A percentile compares a stretch with the other conserved stretches of the same genome.
These are phyloP conservation scores for Sebastes variabilis DNA, from an alignment of 2,797 vertebrate genomes.

Conservation along the genomic window DNA sequence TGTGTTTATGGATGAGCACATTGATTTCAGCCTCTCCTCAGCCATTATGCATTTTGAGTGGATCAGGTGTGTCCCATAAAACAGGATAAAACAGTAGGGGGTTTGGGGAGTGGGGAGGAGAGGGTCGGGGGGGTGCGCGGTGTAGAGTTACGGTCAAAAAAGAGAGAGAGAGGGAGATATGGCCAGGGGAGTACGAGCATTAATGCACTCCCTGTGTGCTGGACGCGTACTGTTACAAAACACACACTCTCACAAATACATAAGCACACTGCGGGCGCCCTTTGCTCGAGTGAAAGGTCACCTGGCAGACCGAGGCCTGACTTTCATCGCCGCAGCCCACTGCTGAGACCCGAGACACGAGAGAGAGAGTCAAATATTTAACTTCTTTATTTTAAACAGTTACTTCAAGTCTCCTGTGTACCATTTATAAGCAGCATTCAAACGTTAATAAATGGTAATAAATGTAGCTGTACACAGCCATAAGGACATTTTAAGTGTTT, in stretches of 20 bases:
- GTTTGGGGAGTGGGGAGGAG: conserved; percentile 29
- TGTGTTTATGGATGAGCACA: conserved; percentile 46
- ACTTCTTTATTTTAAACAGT: neutral
- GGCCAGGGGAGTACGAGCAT: conserved; percentile 61
- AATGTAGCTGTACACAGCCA: neutral
- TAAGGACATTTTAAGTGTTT: neutral
- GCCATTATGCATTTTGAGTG: conserved; percentile 49
- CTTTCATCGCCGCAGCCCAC: conserved; percentile 19
- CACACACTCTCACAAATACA: conserved; percentile 57
- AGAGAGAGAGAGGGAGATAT: conserved; percentile 42
- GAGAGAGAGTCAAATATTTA: conserved; percentile 2
- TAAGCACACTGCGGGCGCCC: conserved; percentile 36
- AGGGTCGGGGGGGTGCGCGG: neutral
- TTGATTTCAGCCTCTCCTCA: conserved; percentile 38
- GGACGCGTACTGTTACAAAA: conserved; percentile 68
- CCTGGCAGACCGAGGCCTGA: conserved; percentile 29
- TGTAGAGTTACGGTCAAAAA: conserved; percentile 71
- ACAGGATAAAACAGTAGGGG: conserved; percentile 64
- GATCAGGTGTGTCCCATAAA: conserved; percentile 77
- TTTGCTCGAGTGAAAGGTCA: conserved; percentile 67
- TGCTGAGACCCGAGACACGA: conserved; percentile 15
- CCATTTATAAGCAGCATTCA: neutral
- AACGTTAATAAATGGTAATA: neutral
- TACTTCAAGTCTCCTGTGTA: neutral
- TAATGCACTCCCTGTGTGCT: conserved; percentile 70